A percentile compares a stretch with the other conserved stretches of the same genome.
These are phyloP conservation scores for Clamator glandarius DNA, from an alignment of 2,797 vertebrate genomes.

Conservation along the genomic window DNA sequence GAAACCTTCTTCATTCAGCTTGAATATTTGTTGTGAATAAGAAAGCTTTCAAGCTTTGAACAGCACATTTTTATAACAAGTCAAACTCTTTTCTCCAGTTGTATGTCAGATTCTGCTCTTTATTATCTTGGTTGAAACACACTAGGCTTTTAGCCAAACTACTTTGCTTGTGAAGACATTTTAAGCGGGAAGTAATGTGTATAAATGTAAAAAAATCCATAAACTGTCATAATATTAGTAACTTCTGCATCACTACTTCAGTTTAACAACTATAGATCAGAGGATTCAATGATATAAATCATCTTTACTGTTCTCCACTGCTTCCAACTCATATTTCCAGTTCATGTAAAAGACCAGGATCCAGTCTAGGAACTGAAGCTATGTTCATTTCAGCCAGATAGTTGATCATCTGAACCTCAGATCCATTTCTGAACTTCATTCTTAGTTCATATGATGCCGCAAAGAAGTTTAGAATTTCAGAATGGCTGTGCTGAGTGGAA, in stretches of 20 bases:
- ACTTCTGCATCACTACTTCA: background rate
- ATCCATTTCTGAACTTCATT: background rate
- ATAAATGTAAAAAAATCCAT: fast-evolving
- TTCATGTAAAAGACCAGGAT: background rate
- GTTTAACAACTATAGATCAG: background rate
- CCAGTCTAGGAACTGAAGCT: background rate
- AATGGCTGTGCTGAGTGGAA: background rate
- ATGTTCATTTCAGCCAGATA: background rate
- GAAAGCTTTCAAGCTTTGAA: background rate
- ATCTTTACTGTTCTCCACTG: background rate
- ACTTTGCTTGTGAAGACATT: background rate
- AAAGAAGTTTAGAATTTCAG: background rate
- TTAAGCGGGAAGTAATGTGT: background rate
- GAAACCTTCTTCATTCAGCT: background rate
- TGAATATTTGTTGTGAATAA: background rate
- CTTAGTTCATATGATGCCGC: background rate
- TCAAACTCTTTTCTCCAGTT: background rate
- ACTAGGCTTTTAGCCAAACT: background rate
- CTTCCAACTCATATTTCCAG: background rate
- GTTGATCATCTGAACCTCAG: background rate
- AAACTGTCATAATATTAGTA: background rate
- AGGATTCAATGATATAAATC: background rate
- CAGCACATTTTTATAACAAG: background rate
- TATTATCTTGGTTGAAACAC: background rate
- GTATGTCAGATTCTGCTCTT: background rate